phyloP scores from a whole-genome alignment of 2,888 invertebrate species.

The Vannuccia rotundouncinata region DNA sequence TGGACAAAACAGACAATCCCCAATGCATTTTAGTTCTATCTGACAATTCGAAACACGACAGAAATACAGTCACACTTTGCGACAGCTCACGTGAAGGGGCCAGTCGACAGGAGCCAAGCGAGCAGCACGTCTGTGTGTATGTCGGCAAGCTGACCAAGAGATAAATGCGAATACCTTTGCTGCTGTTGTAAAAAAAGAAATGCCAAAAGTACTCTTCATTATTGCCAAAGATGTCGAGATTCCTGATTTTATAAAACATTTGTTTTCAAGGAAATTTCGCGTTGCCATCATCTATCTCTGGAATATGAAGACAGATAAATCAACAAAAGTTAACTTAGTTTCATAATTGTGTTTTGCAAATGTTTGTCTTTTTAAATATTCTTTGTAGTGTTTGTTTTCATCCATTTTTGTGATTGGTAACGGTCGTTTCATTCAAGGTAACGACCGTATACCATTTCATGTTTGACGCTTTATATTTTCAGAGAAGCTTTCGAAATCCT shows the following conservation, averaged over 20 bases:
- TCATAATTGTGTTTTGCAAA: background rate
- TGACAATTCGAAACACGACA: background rate
- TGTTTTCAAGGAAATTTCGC: background rate
- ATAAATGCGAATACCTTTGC: background rate
- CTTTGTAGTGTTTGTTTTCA: background rate
- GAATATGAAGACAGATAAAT: background rate
- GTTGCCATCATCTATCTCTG: background rate
- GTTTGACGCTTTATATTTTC: background rate
- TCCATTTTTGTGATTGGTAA: background rate
- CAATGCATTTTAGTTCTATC: background rate
- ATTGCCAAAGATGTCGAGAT: background rate
- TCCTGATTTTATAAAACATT: background rate
- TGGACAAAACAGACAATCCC: background rate
- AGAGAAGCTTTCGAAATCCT: background rate
- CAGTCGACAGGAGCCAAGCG: background rate
- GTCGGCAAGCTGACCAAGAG: background rate
- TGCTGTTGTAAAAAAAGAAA: background rate
- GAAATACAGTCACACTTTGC: background rate
- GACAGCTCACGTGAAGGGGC: background rate
- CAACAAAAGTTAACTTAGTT: background rate
- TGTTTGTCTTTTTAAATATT: background rate
- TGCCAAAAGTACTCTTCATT: background rate
- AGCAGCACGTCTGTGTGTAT: background rate
- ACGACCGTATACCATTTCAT: background rate
- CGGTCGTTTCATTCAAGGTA: background rate